Base-by-base conservation (phyloP, 2,113 vertebrate species). In the Himantopus leucocephalus region DNA sequence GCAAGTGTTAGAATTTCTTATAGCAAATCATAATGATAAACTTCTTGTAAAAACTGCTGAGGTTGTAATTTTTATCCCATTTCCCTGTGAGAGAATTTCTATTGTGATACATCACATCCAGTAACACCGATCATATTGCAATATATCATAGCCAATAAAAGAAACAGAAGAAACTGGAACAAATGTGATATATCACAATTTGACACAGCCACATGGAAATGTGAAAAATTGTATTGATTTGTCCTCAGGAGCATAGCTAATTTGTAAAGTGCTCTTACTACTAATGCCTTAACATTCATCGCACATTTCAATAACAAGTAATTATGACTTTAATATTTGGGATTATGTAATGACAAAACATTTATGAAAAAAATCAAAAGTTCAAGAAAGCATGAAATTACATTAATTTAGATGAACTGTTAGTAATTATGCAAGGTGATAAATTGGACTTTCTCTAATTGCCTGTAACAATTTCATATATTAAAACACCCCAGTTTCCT, bases 371-470 rank as follows among this genome's bases (percentile, higher is more conserved):
- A 74, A 95, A 96, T 94, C 77, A 91, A 53, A 94, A 96, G 79
- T 91, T 96, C 87, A 95, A 91, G 85, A 96, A 94, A 97, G 93
- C 94, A 94, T 95, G 88, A 97, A 97, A 97, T 97, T 88, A 87
- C 83, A 90, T 95, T 94, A 95, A 97, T 97, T 95, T 90, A 80
- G 74, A 94, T 93, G 78, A 96, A 94, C 77, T 68, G 47, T 71
- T 91, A 59, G 85, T 91, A 94, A 97, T 95, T 96, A 97, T 26
- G 59, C 71, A 90, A 94, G 85, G 88, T 96, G 85, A 93, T 77
- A 88, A 87, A 92, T 94, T 86, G 81, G 67, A 78, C 55, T 93
- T 94, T 29, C 21, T 88, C 67, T 97, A 84, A 91, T 90, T 96
- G 47, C 66, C 77, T 85, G 58, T 80, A 78, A 75, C 52, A 82